Base-by-base conservation (phyloP, 2,797 vertebrate genomes). In the Rhinatrema bivittatum region DNA sequence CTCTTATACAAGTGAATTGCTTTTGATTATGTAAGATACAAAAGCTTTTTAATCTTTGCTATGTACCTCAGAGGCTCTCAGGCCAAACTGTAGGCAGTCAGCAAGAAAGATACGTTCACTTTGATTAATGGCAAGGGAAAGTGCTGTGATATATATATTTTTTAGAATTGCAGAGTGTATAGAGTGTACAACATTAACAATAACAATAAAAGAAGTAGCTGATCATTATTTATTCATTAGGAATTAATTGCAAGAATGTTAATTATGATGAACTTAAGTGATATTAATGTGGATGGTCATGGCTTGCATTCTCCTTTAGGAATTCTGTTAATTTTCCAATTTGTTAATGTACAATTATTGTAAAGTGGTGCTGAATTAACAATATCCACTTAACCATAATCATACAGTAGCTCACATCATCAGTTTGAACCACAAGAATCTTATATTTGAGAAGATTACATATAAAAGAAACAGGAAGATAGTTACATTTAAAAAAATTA, bases 211-310 rank as follows among this genome's bases (percentile, higher is more conserved):
- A 20, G 23, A 60, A 65, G 62, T 68, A 65, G 29, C 39, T 47
- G 59, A 38, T 68, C 58, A 76, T 71, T 71, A 75, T 65, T 76
- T 69, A 59, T 64, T 65, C 56, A 62, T 75, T 76, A 74, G 65
- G 39, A 55, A 67, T 78, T 74, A 74, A 57, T 69, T 76, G 39
- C 60, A 56, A 62, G 70, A 68, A 61, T 64, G 65, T 63, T 72
- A 65, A 56, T 65, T 67, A 50, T 70, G 62, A 76, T 68, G 62
- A 74, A 76, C 51, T 71, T 62, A 60, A 53, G 40, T 61, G 29
- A 36, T 53, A 60, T 65, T 78, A 68, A 70, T 68, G 60, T 58
- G 45, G 54, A 53, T 74, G n/a, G n/a, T n/a, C n/a, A n/a, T n/a
- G 76, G 74, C 56, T 48, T 68, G 65, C 61, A 40, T 53, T 39